A percentile compares a stretch with the other conserved stretches of the same genome.
Evolutionary conservation across 1,140 invertebrate genomes (phyloP).

Genomic region (Drosophila parabipectinata): DNA sequence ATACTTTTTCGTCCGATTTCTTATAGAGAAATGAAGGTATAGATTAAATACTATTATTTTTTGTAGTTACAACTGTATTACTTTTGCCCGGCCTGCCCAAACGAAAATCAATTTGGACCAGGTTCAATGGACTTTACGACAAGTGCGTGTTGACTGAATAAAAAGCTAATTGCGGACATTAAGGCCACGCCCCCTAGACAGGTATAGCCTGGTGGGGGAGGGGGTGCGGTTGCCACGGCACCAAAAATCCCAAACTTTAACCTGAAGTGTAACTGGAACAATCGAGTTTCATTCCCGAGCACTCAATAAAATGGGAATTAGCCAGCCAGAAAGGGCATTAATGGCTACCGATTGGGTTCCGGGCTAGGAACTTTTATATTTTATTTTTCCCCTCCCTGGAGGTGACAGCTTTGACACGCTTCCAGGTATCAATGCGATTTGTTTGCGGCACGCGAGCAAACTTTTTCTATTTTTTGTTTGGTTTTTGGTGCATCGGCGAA

Average conservation of each 20-base stretch:
- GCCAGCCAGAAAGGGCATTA: slow-evolving; percentile 16
- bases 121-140: slow-evolving; percentile 65
- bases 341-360: slow-evolving; percentile 29
- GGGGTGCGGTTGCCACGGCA: slow-evolving; percentile 31
- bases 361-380: background rate
- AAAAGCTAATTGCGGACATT: slow-evolving; percentile 70
- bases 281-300: slow-evolving; percentile 16
- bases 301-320: slow-evolving; percentile 59
- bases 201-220: background rate
- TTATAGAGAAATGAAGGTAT: background rate
- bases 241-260: slow-evolving; percentile 22
- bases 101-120: slow-evolving; percentile 65
- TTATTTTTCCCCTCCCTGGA: slow-evolving; percentile 11
- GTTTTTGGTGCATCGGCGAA: slow-evolving; percentile 18
- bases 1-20: slow-evolving; percentile 4
- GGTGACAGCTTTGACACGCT: slow-evolving; percentile 71
- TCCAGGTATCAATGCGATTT: slow-evolving; percentile 74
- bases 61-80: slow-evolving; percentile 12
- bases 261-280: slow-evolving; percentile 30
- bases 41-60: slow-evolving; percentile 15
- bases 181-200: slow-evolving; percentile 23
- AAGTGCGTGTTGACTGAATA: slow-evolving; percentile 61
- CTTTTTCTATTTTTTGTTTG: slow-evolving; percentile 13
- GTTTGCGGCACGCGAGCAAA: slow-evolving; percentile 54
- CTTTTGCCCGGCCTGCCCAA: slow-evolving; percentile 18